Conservation (phyloP, 2,113 vertebrate genomes). For the Progne subis region DNA sequence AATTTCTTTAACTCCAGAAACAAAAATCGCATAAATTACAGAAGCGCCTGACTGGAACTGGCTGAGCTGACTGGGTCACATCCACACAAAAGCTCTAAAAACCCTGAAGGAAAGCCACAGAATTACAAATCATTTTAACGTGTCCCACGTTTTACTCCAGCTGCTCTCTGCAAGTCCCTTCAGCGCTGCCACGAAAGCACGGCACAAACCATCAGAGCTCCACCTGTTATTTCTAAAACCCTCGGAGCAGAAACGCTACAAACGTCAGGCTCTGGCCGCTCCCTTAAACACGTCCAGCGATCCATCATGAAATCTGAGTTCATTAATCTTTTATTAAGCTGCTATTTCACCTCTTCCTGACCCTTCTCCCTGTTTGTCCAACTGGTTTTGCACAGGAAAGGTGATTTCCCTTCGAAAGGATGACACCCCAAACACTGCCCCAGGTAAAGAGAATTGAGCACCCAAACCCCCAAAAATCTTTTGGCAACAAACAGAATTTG, state of each 20-base stretch:
- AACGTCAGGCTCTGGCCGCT: not conserved
- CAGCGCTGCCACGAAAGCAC: not conserved
- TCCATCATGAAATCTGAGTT: not conserved
- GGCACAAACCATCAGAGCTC: not conserved
- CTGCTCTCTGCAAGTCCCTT: not conserved
- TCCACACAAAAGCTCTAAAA: not conserved
- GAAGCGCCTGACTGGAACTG: not conserved
- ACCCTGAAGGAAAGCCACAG: not conserved
- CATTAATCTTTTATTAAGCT: not conserved
- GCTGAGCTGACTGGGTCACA: not conserved
- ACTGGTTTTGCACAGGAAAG: not conserved
- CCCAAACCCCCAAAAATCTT: not conserved
- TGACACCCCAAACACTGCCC: not conserved
- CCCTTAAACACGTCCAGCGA: not conserved
- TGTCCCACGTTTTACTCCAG: not conserved
- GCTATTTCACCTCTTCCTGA: not conserved
- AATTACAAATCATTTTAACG: not conserved
- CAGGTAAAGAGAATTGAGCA: not conserved
- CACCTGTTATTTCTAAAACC: not conserved
- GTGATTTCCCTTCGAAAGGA: not conserved
- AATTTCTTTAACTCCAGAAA: not conserved
- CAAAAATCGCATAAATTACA: rapidly evolving
- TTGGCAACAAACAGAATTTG: not conserved
- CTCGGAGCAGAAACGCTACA: not conserved
- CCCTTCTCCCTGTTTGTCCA: not conserved